Conservation (phyloP, 1,140 invertebrate species). For the Hydropsyche tenuis region DNA sequence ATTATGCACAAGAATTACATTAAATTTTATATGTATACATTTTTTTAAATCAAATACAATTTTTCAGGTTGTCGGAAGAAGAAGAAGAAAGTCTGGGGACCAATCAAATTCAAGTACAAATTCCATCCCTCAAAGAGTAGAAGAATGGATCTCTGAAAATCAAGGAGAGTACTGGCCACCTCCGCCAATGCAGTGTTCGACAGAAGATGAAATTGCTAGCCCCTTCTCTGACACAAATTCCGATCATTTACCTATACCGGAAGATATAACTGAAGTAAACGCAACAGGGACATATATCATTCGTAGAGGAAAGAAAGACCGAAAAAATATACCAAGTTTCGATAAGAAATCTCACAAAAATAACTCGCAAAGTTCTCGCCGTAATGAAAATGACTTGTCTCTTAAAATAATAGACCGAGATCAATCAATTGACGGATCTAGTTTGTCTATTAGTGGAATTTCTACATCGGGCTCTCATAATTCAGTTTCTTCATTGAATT, state of each 20-base stretch:
- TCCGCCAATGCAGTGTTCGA: slow-evolving; percentile 65
- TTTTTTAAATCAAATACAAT: background rate
- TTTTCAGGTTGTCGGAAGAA: slow-evolving; percentile 64
- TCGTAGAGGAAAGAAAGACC: slow-evolving; percentile 65
- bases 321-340: slow-evolving; percentile 61
- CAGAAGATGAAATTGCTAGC: slow-evolving; percentile 70
- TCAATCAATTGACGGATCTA: slow-evolving; percentile 61
- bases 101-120: slow-evolving; percentile 66
- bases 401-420: slow-evolving; percentile 53
- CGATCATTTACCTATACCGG: slow-evolving; percentile 62
- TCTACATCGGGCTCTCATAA: slow-evolving; percentile 54
- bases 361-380: slow-evolving; percentile 45
- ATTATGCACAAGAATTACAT: background rate
- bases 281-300: slow-evolving; percentile 77
- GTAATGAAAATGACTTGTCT: slow-evolving; percentile 44
- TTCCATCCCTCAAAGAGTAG: slow-evolving; percentile 64
- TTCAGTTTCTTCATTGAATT: slow-evolving; percentile 66
- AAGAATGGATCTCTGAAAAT: slow-evolving; percentile 56
- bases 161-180: slow-evolving; percentile 69
- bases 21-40: background rate
- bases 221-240: slow-evolving; percentile 70
- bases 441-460: slow-evolving; percentile 61
- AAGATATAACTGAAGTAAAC: slow-evolving; percentile 64
- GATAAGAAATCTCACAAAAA: slow-evolving; percentile 54
- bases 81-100: slow-evolving; percentile 66